Evolutionary conservation across 2,888 invertebrate species (phyloP), one percentile per base, ranked within the genome.

Genomic region (Caenorhabditis sp.): DNA sequence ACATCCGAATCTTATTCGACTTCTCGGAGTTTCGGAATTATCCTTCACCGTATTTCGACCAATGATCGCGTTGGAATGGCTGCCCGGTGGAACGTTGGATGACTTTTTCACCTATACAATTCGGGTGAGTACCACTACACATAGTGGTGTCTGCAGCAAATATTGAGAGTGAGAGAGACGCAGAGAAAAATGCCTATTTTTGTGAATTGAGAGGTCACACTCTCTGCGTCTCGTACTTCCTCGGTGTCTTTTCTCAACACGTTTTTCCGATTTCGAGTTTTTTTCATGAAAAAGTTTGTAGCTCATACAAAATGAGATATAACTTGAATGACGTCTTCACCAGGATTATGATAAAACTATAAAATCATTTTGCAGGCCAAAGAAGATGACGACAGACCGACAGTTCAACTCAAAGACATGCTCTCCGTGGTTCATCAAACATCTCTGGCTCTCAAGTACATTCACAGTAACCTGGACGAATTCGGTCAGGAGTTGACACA

Each of bases 221-320:
- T n/a, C n/a, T n/a, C n/a, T n/a, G n/a, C n/a, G n/a, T n/a, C n/a
- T n/a, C n/a, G n/a, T n/a, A n/a, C n/a, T n/a, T n/a, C n/a, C n/a
- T n/a, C n/a, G n/a, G n/a, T n/a, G n/a, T n/a, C n/a, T n/a, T n/a
- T n/a, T n/a, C n/a, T n/a, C n/a, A n/a, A n/a, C n/a, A n/a, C n/a
- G n/a, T n/a, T n/a, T n/a, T n/a, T n/a, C n/a, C n/a, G 31, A 31
- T 31, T 31, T 31, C 31, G 10, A 31, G 31, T 31, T 31, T 31
- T 31, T 31, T 31, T 31, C n/a, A n/a, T n/a, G n/a, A n/a, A 93
- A 93, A 93, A 93, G 93, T 31, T 31, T 10, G 31, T 4, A 6
- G 4, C 31, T 31, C 31, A 31, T 31, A 31, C 4, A 4, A 31
- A 31, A 31, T 10, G n/a, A n/a, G n/a, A n/a, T n/a, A n/a, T n/a